phyloP scores from a whole-genome alignment of 2,113 vertebrate species.

The Shinisaurus crocodilurus region DNA sequence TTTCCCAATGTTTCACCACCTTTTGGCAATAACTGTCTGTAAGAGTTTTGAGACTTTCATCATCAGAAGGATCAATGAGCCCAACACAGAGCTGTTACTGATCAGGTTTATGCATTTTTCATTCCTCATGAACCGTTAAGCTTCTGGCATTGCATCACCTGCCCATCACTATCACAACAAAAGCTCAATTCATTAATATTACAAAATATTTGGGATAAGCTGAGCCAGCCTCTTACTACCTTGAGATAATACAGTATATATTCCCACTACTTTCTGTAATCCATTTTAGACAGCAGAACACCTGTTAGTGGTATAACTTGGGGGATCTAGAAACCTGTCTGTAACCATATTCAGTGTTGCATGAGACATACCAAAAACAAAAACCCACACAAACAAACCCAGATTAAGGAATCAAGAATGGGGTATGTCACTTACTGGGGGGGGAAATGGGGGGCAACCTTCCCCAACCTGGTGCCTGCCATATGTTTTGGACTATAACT shows the following conservation, averaged over 20 bases:
- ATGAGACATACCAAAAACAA: no score
- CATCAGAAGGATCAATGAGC: not conserved
- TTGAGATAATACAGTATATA: not conserved
- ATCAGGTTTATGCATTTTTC: not conserved
- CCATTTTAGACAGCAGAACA: not conserved
- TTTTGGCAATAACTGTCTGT: not conserved
- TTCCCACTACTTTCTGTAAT: not conserved
- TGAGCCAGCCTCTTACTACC: not conserved
- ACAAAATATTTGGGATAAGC: not conserved
- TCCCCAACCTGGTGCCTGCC: no score
- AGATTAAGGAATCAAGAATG: not conserved
- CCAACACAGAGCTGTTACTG: not conserved
- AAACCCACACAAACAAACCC: not conserved
- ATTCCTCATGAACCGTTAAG: not conserved
- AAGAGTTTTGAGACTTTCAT: not conserved
- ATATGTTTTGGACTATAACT: not conserved
- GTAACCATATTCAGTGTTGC: not conserved
- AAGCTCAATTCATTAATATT: not conserved
- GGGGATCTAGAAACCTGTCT: not conserved
- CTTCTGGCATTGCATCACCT: not conserved
- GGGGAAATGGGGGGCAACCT: not conserved
- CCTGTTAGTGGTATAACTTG: not conserved
- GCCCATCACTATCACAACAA: not conserved
- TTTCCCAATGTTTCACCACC: slow-evolving; percentile 2
- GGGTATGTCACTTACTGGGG: not conserved